phyloP scores from a whole-genome alignment of 2,888 invertebrate genomes.

The Drosophila monieri region DNA sequence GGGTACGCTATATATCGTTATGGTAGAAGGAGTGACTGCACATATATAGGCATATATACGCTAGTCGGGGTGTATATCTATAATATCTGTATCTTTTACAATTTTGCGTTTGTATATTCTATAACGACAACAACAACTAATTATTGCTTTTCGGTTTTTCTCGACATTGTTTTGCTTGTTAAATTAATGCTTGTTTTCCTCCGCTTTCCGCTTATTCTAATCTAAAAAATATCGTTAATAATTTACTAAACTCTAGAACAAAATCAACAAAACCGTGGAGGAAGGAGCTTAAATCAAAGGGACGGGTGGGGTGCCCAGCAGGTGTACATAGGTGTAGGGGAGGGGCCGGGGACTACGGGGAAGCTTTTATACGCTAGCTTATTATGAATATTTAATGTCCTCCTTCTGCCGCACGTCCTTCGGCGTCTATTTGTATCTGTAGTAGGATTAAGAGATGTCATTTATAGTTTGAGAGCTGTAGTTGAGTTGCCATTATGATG shows the following conservation, averaged over 20 bases:
- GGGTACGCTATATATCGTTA: constrained; percentile 50
- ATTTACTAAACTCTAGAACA: constrained; percentile 78
- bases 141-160: constrained; percentile 78
- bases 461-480: constrained; percentile 72
- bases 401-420: constrained; percentile 18
- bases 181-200: constrained; percentile 17
- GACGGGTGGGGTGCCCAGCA: constrained; percentile 21
- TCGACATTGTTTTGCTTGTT: constrained; percentile 54
- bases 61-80: constrained; percentile 55
- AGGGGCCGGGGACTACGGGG: neutral
- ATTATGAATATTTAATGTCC: constrained; percentile 63
- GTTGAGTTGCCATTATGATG: constrained; percentile 45
- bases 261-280: constrained; percentile 71
- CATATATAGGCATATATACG: constrained; percentile 26
- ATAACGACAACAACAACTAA: constrained; percentile 79
- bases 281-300: constrained; percentile 64
- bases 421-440: constrained; percentile 40
- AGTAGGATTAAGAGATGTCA: constrained; percentile 75
- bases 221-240: constrained; percentile 70
- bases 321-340: constrained; percentile 6
- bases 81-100: constrained; percentile 47
- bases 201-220: constrained; percentile 38
- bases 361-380: constrained; percentile 55
- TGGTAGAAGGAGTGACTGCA: constrained; percentile 73
- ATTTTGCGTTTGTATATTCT: constrained; percentile 54